Percentiles rank a stretch among this genome's conserved stretches.
Conservation (phyloP, 1,140 invertebrate genomes). For the Macrotrachela quadricornifera region DNA sequence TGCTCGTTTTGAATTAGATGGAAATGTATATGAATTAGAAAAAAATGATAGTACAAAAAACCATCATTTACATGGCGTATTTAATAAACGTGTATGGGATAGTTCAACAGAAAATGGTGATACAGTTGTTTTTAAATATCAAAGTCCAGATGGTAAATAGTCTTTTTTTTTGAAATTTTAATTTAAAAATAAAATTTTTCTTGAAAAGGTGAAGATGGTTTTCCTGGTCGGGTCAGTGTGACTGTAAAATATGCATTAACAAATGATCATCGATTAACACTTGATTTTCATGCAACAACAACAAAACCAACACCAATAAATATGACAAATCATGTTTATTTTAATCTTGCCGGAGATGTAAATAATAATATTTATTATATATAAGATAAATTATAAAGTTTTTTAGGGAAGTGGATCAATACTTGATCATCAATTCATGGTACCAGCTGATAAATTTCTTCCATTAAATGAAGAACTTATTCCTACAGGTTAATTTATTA, state of each 20-base stretch:
- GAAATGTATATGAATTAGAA: slow-evolving; percentile 43
- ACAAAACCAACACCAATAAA: slow-evolving; percentile 62
- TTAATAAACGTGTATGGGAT: slow-evolving; percentile 19
- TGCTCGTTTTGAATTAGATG: slow-evolving; percentile 46
- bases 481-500: slow-evolving; percentile 38
- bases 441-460: slow-evolving; percentile 54
- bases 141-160: not conserved
- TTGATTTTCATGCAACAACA: slow-evolving; percentile 48
- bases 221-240: slow-evolving; percentile 45
- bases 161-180: not conserved
- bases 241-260: slow-evolving; percentile 48
- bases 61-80: slow-evolving; percentile 64
- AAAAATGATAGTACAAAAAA: slow-evolving; percentile 41
- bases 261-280: slow-evolving; percentile 42
- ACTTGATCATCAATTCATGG: slow-evolving; percentile 43
- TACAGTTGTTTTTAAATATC: not conserved
- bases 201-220: slow-evolving; percentile 58
- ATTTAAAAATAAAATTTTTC: not conserved
- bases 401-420: not conserved
- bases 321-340: slow-evolving; percentile 76
- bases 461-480: slow-evolving; percentile 49
- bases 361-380: slow-evolving; percentile 9
- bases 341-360: slow-evolving; percentile 66
- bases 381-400: no score
- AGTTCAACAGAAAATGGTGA: not conserved